A percentile compares a stretch with the other conserved stretches of the same genome.
Conservation (phyloP, 2,113 vertebrate species). For the Fukomys damarensis region DNA sequence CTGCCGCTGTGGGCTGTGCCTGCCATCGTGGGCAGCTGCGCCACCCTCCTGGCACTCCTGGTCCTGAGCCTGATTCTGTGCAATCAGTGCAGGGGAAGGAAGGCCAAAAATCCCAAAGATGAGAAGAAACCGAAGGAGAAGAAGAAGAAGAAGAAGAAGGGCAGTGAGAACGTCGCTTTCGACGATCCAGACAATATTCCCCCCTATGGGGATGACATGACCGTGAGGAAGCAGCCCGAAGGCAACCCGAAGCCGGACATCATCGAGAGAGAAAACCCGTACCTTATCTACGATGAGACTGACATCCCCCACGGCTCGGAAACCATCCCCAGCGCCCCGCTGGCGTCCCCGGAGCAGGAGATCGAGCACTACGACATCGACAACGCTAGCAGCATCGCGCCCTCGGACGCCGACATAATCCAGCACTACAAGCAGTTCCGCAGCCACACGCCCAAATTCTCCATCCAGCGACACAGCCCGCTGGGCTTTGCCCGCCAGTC, state of each 20-base stretch:
- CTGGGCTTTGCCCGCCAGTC: constrained; percentile 97
- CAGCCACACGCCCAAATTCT: constrained; percentile 97
- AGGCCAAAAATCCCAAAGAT: constrained; percentile 89
- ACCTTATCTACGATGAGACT: constrained; percentile 97
- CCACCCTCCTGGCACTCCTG: constrained; percentile 92
- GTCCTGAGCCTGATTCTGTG: constrained; percentile 96
- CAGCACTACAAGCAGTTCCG: constrained; percentile 99
- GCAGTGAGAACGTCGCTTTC: constrained; percentile 97
- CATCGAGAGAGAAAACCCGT: constrained; percentile 97
- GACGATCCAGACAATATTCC: constrained; percentile 97
- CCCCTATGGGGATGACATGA: constrained; percentile 96
- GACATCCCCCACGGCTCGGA: constrained; percentile 91
- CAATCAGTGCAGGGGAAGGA: constrained; percentile 93
- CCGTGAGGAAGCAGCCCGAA: constrained; percentile 96
- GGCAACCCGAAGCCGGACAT: constrained; percentile 98
- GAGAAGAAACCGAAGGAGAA: constrained; percentile 96
- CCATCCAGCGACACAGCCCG: constrained; percentile 97
- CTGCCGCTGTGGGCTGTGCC: constrained; percentile 98
- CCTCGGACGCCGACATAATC: constrained; percentile 97
- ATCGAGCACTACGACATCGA: constrained; percentile 99
- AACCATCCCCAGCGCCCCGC: constrained; percentile 92
- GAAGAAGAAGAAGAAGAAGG: constrained; percentile 99
- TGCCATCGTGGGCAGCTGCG: constrained; percentile 96
- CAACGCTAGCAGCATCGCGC: constrained; percentile 98
- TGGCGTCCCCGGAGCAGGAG: constrained; percentile 91